Base-by-base conservation (phyloP, 2,797 vertebrate species). In the Leptoclinus maculatus region DNA sequence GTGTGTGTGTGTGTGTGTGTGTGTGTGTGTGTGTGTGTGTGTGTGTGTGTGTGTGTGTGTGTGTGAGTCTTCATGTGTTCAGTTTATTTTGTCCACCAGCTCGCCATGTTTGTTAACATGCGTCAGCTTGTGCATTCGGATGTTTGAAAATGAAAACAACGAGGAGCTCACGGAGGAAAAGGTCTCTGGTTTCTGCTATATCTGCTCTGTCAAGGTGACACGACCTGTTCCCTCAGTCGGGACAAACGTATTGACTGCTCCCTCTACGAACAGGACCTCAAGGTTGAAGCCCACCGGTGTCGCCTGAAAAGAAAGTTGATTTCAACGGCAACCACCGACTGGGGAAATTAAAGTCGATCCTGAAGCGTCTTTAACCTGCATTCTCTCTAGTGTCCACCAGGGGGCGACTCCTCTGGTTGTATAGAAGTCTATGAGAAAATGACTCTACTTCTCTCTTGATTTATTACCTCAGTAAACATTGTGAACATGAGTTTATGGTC, bases 181-280 rank as follows among this genome's bases (percentile, higher is more conserved):
- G 32, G 23, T 25, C 25, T 1, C 1, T 25, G 71, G 68, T 71
- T n/a, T 0, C 8, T 16, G 63, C 70, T 68, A 7, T 63, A 63
- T 76, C 23, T 67, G 49, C 51, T 47, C 0, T 19, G 36, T 79
- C 29, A 16, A 49, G 51, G 27, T 41, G 2, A 9, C 16, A 0
- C 23, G 0, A 11, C 25, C 32, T 39, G 65, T 83, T 82, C 36
- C 17, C 29, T 71, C 69, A 25, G 2, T 6, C 25, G 47, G 41
- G 66, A 41, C 66, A 38, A 73, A 75, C 71, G 0, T 51, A 67
- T 75, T 2, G 70, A 66, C 62, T 70, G 66, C 21, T 2, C 75
- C 38, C 2, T 45, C 45, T 1, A 2, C 16, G 3, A 64, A 3
- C 2, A 0, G 36, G 29, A 17, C 41, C 21, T 76, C 11, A n/a